Conservation (phyloP, 2,888 invertebrate genomes). For the Oxycera nigricornis region DNA sequence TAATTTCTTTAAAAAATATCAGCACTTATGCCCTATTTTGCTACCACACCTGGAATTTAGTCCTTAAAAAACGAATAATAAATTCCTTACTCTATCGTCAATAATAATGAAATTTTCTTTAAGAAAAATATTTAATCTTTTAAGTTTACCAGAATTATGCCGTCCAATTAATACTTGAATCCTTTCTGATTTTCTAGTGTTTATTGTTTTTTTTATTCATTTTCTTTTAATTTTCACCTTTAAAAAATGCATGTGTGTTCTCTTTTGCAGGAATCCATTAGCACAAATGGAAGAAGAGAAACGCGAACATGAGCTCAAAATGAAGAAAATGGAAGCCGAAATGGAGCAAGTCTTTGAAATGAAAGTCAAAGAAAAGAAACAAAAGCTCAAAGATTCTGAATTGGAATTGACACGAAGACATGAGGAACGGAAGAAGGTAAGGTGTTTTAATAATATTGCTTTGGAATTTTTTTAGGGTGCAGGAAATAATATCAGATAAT, state of each 20-base stretch:
- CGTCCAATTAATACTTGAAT: too few species aligned
- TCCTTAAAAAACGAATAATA: too few species aligned
- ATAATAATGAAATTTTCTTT: not conserved
- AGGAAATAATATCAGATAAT: too few species aligned
- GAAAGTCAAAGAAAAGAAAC: constrained; percentile 96
- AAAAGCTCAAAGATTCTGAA: constrained; percentile 95
- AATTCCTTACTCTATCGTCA: not conserved
- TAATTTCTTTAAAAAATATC: too few species aligned
- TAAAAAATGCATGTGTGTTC: constrained; percentile 31
- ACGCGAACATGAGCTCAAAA: constrained; percentile 92
- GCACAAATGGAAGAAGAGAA: constrained; percentile 99
- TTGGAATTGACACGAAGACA: constrained; percentile 90
- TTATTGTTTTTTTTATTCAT: constrained; percentile 35
- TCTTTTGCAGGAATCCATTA: constrained; percentile 83
- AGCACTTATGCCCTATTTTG: too few species aligned
- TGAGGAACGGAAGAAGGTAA: constrained; percentile 76
- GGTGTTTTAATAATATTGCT: constrained; percentile 27
- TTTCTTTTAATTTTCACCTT: constrained; percentile 29
- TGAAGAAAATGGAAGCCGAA: constrained; percentile 98
- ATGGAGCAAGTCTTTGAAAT: constrained; percentile 99
- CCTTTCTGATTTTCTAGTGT: too few species aligned
- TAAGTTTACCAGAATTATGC: too few species aligned
- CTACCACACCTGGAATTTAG: too few species aligned
- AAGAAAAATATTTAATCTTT: not conserved
- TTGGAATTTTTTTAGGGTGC: too few species aligned